phyloP scores from a whole-genome alignment of 2,888 invertebrate species.

The Argyresthia goedartella region DNA sequence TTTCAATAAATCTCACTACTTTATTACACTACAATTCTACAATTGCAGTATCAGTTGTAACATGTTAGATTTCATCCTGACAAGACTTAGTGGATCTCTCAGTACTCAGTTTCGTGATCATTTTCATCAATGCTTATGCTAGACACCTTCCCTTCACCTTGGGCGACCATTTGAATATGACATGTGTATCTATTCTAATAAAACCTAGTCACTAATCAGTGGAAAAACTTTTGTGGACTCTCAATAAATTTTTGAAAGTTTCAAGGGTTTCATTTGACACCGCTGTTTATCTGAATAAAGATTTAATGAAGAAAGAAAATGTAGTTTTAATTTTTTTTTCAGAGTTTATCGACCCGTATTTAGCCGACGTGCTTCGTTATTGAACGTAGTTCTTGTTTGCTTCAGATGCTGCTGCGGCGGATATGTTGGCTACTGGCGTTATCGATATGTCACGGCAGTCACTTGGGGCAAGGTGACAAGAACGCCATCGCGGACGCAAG shows the following conservation, averaged over 20 bases:
- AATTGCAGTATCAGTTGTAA: too few relatives aligned
- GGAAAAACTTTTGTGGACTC: conserved; percentile 27
- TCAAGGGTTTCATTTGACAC: conserved; percentile 64
- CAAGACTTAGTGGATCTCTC: too few relatives aligned
- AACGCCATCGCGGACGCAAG: conserved; percentile 41
- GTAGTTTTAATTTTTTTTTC: conserved; percentile 57
- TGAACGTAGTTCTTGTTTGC: conserved; percentile 45
- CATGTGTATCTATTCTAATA: neutral
- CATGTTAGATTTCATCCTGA: too few relatives aligned
- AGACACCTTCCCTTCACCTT: conserved; percentile 5
- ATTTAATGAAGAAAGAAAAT: conserved; percentile 46
- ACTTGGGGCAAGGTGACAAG: conserved; percentile 43
- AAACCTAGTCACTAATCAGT: too few relatives aligned
- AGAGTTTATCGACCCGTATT: conserved; percentile 21
- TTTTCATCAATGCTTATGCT: too few relatives aligned
- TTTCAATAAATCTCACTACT: too few relatives aligned
- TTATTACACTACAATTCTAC: too few relatives aligned
- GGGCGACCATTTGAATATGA: neutral
- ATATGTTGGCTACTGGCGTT: conserved; percentile 36
- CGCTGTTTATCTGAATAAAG: conserved; percentile 60
- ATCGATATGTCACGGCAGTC: conserved; percentile 39
- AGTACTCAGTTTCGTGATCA: too few relatives aligned
- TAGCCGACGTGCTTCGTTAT: conserved; percentile 10
- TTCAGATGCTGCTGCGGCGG: conserved; percentile 51
- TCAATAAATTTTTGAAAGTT: conserved; percentile 48